Evolutionary conservation across 2,113 vertebrate genomes (phyloP).

Genomic region (Ivindomyrus marchei): DNA sequence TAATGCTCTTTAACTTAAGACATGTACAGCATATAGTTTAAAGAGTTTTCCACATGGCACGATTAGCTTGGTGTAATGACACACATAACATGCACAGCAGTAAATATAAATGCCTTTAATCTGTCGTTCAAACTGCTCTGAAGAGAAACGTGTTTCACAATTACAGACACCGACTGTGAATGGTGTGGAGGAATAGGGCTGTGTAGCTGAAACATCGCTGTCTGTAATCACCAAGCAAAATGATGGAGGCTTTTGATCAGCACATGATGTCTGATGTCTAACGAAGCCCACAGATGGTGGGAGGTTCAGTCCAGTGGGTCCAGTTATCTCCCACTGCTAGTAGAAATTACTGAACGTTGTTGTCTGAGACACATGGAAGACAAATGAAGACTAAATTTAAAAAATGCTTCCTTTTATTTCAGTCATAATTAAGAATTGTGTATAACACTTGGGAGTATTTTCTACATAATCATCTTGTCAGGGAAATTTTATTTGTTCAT

Average conservation of each 20-base stretch:
- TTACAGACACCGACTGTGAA: constrained; percentile 48
- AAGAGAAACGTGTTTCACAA: constrained; percentile 29
- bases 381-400: neutral
- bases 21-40: neutral
- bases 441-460: neutral
- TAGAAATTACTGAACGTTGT: neutral
- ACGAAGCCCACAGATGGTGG: neutral
- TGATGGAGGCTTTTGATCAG: neutral
- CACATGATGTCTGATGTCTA: neutral
- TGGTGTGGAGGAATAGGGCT: neutral
- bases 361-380: neutral
- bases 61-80: constrained; percentile 8
- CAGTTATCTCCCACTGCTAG: neutral
- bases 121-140: constrained; percentile 40
- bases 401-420: neutral
- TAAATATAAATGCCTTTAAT: constrained; percentile 46
- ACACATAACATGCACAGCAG: constrained; percentile 36
- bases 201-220: constrained; percentile 25
- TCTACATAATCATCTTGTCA: neutral
- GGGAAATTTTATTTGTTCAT: neutral
- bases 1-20: neutral
- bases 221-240: constrained; percentile 26
- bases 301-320: neutral
- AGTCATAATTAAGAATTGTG: neutral
- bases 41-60: neutral